Evolutionary conservation across 2,888 invertebrate species (phyloP), one percentile per base, ranked within the genome.

Genomic region (Thalpophila matura): DNA sequence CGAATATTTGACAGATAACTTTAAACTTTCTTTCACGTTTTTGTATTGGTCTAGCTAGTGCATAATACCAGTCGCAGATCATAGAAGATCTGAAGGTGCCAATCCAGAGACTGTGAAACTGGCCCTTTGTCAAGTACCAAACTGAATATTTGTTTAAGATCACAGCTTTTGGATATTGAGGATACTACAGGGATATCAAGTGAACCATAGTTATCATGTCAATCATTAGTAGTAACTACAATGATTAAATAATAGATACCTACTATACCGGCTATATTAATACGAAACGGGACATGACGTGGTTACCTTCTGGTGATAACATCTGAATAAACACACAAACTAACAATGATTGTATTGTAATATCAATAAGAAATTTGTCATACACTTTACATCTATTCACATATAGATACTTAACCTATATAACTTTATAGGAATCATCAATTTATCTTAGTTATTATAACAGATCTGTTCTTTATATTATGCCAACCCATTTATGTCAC

Each of bases 391-490:
- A 47, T 60, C 47, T 74, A 74, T 63, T 67, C 43, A 62, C 61
- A 64, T 65, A 70, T 64, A 77, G 63, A 57, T 54, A 73, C 61
- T 63, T 69, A 72, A 73, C 59, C 57, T 74, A 67, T 74, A 67
- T 45, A 61, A 65, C 31, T 75, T 59, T 60, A 75, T 81, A 84
- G 85, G 84, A 85, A 85, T 84, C 81, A 73, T 78, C 66, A 66
- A 46, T 56, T 70, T 71, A 72, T 68, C 68, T 64, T 68, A 67
- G 27, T 67, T 63, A 70, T n/a, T 7, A 67, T 61, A 82, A 75
- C 81, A 84, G 78, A 84, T 84, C 82, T 77, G 59, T 67, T 72
- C 63, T 77, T 66, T 59, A 50, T 68, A 79, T 77, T 75, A 80
- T 77, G 79, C 79, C 45, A 62, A 69, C 51, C 62, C 49, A 71